Evolutionary conservation across 2,888 invertebrate genomes (phyloP), one percentile per base, ranked within the genome.

Genomic region (Nemotelus nigrinus): DNA sequence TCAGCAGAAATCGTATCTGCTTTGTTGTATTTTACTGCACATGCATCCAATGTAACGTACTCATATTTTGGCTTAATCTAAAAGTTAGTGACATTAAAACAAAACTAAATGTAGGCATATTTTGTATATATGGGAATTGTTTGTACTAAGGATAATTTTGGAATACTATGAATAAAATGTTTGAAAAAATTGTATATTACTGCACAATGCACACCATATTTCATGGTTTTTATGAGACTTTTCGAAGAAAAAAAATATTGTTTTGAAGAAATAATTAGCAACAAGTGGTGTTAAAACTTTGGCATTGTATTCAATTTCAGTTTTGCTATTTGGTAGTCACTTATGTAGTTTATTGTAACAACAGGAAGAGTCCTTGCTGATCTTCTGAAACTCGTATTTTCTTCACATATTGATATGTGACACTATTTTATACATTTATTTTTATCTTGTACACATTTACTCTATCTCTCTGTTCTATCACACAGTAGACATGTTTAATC

Each of bases 151-250:
- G 3, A 57, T 57, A 57, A 25, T 63, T 45, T 47, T 65, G 47
- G 47, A 65, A 65, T 47, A 65, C 25, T 25, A 25, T 25, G 25
- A 25, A 25, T 25, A 25, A 25, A 25, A 25, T 25, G 25, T 25
- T 25, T 25, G 25, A 25, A 25, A 25, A 25, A 25, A 25, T 25
- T 25, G 25, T 25, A 25, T 25, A 25, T 25, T 25, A 25, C 25
- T 65, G 65, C 65, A 65, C 65, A 65, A 65, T 65, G 65, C 65
- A 63, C 25, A 25, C 63, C 25, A 63, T 65, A 65, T 45, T 65
- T 65, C 65, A 44, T 65, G 65, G 65, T 47, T 45, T 25, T 25
- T 25, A 25, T 65, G 25, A 25, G 25, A 65, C 44, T 65, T 65
- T n/a, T 43, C 2, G 10, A 63, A 5, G 41, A 63, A 63, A 63